Evolutionary conservation across 1,140 invertebrate genomes (phyloP), one percentile per base, ranked within the genome.

Genomic region (Camponotus pennsylvanicus): DNA sequence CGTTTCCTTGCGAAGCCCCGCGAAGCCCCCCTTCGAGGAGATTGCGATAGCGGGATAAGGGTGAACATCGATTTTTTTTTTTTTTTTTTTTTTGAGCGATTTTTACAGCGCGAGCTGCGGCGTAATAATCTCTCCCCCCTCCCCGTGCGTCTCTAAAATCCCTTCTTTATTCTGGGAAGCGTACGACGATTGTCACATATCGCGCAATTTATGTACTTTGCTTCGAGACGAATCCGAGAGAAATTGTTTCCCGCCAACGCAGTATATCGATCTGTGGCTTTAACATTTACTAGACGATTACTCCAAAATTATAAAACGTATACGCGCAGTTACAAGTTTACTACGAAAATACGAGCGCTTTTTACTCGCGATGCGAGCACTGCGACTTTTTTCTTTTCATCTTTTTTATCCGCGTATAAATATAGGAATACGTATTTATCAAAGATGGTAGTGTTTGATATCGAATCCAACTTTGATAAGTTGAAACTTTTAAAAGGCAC

Each of bases 1-100:
- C 79, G 66, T 27, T 71, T 71, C 78, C 66, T 80, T 57, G 70
- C 49, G 49, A 7, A 49, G 49, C 34, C 5, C 4, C n/a, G 34
- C 11, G 32, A 13, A 49, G 45, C 2, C 13, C 45, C n/a, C 40
- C 77, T 18, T 69, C 64, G 75, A 32, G 18, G 18, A 64, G 63
- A 40, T 32, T 45, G 21, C 8, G 13, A 7, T 18, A n/a, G 32
- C 57, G 45, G 34, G 42, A 21, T 21, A 52, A 27, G 13, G 32
- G 32, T 13, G 45, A 37, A 55, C 1, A 27, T 27, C 1, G 27
- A 21, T 42, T 42, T 32, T 21, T 27, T 69, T 42, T 18, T 52
- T 18, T 52, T 52, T 18, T 52, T 34, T 55, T 69, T 57, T 18
- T 49, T 49, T 49, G 13, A 0, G 6, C 21, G 34, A 79, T 27